Evolutionary conservation across 2,113 vertebrate genomes (phyloP).

Genomic region (Tenrec ecaudatus): DNA sequence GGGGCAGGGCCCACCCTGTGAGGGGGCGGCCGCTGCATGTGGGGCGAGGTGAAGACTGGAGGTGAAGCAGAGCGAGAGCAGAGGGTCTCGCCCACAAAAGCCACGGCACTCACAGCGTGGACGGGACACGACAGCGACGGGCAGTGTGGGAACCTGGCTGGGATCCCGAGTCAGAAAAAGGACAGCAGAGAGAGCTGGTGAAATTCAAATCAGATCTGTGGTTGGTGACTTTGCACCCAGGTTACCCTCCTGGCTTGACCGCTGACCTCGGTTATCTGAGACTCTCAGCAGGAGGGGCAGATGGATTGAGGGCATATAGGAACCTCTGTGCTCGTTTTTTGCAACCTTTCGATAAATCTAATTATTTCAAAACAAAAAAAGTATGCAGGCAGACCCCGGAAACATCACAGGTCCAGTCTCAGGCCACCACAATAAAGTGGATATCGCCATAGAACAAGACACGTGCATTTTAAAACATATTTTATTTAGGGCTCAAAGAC

Average conservation of each 20-base stretch:
- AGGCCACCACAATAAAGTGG: too few species aligned
- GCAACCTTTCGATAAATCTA: not conserved
- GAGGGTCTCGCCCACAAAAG: too few species aligned
- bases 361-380: not conserved
- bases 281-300: not conserved
- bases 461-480: too few species aligned
- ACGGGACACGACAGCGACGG: too few species aligned
- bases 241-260: not conserved
- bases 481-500: too few species aligned
- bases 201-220: not conserved
- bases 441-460: too few species aligned
- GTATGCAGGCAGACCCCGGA: too few species aligned
- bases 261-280: not conserved
- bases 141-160: not conserved
- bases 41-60: not conserved
- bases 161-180: not conserved
- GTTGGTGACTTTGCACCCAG: fast-evolving
- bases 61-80: not conserved
- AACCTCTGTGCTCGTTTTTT: not conserved
- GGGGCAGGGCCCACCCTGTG: not conserved
- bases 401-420: too few species aligned
- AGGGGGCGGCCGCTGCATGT: fast-evolving
- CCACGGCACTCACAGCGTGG: too few species aligned
- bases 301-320: not conserved
- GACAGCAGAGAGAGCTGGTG: not conserved